Evolutionary conservation across 2,888 invertebrate genomes (phyloP).

Genomic region (Coleophora flavipennella): DNA sequence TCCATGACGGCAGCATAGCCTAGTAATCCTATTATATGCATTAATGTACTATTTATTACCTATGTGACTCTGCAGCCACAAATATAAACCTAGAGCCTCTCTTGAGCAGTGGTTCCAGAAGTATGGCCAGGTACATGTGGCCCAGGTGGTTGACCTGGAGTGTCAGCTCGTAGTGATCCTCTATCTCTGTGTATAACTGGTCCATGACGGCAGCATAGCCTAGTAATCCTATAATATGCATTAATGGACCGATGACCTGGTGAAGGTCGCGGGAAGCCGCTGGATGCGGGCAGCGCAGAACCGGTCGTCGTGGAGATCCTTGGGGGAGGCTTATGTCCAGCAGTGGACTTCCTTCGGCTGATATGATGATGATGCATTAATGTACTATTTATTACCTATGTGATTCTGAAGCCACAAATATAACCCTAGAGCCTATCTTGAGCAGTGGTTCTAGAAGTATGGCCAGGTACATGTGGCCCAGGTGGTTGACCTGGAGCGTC

Average conservation of each 20-base stretch:
- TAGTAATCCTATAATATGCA: no score
- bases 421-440: constrained; percentile 79
- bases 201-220: constrained; percentile 90
- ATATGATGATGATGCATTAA: no score
- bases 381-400: no score
- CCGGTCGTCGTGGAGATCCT: no score
- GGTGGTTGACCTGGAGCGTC: constrained; percentile 90
- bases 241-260: no score
- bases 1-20: constrained; percentile 90
- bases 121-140: constrained; percentile 83
- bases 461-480: constrained; percentile 86
- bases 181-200: constrained; percentile 78
- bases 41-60: no score
- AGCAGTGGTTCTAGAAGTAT: constrained; percentile 80
- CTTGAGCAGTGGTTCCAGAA: constrained; percentile 79
- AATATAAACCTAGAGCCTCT: constrained; percentile 84
- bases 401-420: constrained; percentile 90
- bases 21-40: no score
- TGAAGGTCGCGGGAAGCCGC: no score
- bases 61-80: constrained; percentile 91
- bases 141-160: constrained; percentile 92
- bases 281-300: no score
- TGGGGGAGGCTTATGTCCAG: no score
- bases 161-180: constrained; percentile 82
- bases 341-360: no score